Percentiles rank a stretch among this genome's conserved stretches.
Evolutionary conservation across 35 echinoderm and acorn worm species (phyloP).

Genomic region (Heliocidaris tuberculata): DNA sequence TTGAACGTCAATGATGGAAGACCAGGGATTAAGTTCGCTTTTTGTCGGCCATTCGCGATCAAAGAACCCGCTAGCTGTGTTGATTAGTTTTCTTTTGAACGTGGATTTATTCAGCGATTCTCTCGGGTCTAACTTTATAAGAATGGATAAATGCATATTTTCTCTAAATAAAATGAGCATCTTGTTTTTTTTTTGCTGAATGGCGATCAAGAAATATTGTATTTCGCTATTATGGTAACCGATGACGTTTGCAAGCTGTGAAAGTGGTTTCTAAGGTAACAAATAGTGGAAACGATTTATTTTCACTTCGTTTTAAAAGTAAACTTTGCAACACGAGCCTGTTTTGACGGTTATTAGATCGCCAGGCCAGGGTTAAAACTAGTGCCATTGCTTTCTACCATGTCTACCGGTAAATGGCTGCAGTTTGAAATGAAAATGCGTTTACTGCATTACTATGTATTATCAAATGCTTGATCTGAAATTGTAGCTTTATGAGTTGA

Average conservation of each 20-base stretch:
- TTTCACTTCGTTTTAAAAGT: background rate
- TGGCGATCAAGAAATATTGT: background rate
- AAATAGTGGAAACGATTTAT: slow-evolving; percentile 4
- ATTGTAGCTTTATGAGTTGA: background rate
- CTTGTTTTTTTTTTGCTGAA: background rate
- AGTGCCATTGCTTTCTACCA: background rate
- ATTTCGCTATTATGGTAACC: background rate
- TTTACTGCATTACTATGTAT: background rate
- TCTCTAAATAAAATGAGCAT: slow-evolving; percentile 5
- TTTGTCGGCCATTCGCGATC: slow-evolving; percentile 16
- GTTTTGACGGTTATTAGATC: background rate
- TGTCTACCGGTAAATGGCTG: background rate
- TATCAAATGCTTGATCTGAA: background rate
- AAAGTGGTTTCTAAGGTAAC: background rate
- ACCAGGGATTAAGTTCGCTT: background rate
- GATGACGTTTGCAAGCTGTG: background rate
- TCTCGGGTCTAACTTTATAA: background rate
- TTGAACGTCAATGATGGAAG: background rate
- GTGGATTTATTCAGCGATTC: background rate
- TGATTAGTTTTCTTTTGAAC: slow-evolving; percentile 25
- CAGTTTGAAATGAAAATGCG: background rate
- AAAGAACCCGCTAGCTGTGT: background rate
- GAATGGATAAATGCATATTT: slow-evolving; percentile 12
- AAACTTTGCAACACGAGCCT: background rate
- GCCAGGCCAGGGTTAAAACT: background rate